phyloP scores from a whole-genome alignment of 2,797 vertebrate species.

The Hypotaenidia okinawae region DNA sequence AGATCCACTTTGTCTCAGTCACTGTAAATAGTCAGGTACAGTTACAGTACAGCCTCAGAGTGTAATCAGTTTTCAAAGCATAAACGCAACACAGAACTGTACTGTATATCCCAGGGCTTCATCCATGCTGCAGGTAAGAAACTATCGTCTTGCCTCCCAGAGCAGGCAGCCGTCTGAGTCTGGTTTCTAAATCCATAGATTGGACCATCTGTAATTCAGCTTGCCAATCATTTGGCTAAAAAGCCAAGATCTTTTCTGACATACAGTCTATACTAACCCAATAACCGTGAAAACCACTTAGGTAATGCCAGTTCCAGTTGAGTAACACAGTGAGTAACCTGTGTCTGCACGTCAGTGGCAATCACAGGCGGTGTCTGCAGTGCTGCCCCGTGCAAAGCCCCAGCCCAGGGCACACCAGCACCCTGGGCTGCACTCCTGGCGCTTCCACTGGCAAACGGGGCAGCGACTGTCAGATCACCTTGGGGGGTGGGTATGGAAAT shows the following conservation, averaged over 20 bases:
- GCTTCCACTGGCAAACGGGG: accelerated
- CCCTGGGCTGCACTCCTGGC: accelerated
- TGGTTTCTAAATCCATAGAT: neutral
- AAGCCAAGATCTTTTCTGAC: neutral
- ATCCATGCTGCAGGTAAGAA: neutral
- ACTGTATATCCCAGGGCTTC: neutral
- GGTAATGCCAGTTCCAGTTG: neutral
- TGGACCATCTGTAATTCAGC: neutral
- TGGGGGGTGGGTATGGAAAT: no score
- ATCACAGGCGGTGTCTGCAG: accelerated
- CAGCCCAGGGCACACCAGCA: accelerated
- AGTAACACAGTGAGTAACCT: accelerated
- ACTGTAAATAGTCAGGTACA: neutral
- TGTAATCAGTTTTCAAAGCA: neutral
- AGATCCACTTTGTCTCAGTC: neutral
- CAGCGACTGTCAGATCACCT: neutral
- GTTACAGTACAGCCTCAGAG: neutral
- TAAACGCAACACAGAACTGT: neutral
- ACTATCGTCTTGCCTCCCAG: neutral
- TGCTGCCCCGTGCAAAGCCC: accelerated
- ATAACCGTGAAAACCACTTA: neutral
- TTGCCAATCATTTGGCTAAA: neutral
- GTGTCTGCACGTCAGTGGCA: accelerated
- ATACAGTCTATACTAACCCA: neutral
- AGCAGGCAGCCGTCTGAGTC: neutral